A percentile compares a stretch with the other conserved stretches of the same genome.
These are phyloP conservation scores for Cecidostiba fungosa DNA, from an alignment of 2,888 invertebrate genomes.

Conservation along the genomic window DNA sequence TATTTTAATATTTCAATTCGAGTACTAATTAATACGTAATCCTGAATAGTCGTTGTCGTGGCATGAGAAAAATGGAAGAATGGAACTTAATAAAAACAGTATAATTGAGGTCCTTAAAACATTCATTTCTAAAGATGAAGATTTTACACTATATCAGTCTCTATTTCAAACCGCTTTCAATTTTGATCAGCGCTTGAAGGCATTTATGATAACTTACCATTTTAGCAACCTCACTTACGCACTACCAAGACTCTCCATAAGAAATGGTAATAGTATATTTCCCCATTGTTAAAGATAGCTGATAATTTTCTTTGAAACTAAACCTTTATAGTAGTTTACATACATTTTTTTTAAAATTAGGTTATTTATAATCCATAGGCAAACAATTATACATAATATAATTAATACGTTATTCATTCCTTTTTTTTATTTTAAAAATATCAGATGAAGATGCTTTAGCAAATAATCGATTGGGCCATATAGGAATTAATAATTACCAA, in stretches of 20 bases:
- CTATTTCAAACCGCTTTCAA: not conserved
- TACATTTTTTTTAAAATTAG: too few relatives aligned
- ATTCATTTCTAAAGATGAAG: not conserved
- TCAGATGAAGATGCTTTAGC: not conserved
- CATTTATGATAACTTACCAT: not conserved
- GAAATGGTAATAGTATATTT: not conserved
- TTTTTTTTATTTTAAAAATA: not conserved
- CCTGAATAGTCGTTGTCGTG: not conserved
- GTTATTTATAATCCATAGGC: too few relatives aligned
- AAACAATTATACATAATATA: too few relatives aligned
- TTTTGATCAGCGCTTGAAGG: not conserved
- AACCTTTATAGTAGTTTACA: too few relatives aligned
- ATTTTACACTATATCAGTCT: not conserved
- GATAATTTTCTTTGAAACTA: too few relatives aligned
- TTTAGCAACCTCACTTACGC: too few relatives aligned
- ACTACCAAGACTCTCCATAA: not conserved
- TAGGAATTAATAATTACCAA: not conserved
- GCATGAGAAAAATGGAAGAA: not conserved
- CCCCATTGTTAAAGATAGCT: too few relatives aligned
- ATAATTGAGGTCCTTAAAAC: not conserved
- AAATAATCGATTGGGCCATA: not conserved
- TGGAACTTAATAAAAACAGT: not conserved
- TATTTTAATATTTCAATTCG: constrained; percentile 1
- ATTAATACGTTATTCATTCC: not conserved
- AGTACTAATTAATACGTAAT: not conserved